Conservation (phyloP, 2,888 invertebrate species). For the Phrixothrix hirtus region DNA sequence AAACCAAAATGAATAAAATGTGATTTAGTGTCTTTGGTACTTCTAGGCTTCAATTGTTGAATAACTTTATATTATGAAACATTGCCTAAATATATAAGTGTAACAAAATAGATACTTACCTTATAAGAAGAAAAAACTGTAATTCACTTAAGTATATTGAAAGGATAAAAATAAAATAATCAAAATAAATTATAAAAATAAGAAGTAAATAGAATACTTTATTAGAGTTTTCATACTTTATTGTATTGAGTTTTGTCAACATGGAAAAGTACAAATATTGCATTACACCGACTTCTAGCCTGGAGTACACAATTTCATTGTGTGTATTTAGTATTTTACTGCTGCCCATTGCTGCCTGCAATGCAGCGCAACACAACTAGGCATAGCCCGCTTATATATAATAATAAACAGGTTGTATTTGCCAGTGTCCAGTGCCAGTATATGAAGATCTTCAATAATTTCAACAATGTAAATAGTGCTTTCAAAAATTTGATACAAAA, state of each 20-base stretch:
- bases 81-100: too few relatives aligned
- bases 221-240: slow-evolving; percentile 57
- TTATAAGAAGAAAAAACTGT: background rate
- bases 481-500: too few relatives aligned
- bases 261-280: slow-evolving; percentile 68
- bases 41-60: too few relatives aligned
- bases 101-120: background rate
- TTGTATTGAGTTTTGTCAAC: slow-evolving; percentile 63
- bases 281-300: slow-evolving; percentile 61
- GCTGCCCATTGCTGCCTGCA: slow-evolving; percentile 31
- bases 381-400: slow-evolving; percentile 30
- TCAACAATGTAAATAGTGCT: too few relatives aligned
- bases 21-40: too few relatives aligned
- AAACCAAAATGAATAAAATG: too few relatives aligned
- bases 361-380: slow-evolving; percentile 28
- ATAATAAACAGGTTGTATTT: slow-evolving; percentile 46
- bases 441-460: slow-evolving; percentile 39
- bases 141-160: too few relatives aligned
- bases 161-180: background rate
- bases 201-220: slow-evolving; percentile 13
- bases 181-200: background rate
- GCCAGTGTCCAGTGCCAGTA: slow-evolving; percentile 56
- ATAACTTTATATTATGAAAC: background rate
- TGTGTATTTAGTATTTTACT: slow-evolving; percentile 42
- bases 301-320: slow-evolving; percentile 56